Evolutionary conservation across 2,797 vertebrate genomes (phyloP), one percentile per base, ranked within the genome.

Genomic region (Pipistrellus pipistrellus): DNA sequence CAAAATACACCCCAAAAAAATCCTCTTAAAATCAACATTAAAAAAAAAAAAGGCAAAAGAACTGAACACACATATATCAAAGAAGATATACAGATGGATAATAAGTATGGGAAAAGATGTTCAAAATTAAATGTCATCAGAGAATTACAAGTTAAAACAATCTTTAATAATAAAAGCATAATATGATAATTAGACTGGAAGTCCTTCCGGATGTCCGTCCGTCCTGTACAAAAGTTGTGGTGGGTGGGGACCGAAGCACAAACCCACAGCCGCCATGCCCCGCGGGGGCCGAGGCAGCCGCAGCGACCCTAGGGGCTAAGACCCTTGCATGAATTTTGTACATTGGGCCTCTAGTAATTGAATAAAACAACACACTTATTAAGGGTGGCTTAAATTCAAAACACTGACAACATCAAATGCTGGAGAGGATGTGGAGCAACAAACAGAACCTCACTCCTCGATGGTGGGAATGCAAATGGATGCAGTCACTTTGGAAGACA

Each of bases 101-200:
- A 71, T 48, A 69, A 78, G 32, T 64, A 76, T 46, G 77, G 46
- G 25, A 51, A 71, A 92, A 85, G 64, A 78, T 78, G 41, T 14
- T 78, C 53, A 59, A 71, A 35, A 71, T 38, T 86, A 86, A 71
- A 78, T 12, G 3, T 48, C 48, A 68, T 83, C 30, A 83, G 38
- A n/a, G 48, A 88, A 93, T 57, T 66, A 8, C 46, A 87, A 91
- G 68, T 77, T 69, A 78, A 77, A 78, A 38, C n/a, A 78, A 69
- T 59, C 57, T 27, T 13, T 27, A 13, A 12, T 59, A 59, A 59
- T 59, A 30, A 59, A 27, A 59, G 57, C 11, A 5, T 59, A 27
- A 59, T 59, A 27, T 25, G 57, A 12, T 59, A 1, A 59, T 59
- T 59, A 27, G 57, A 12, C 57, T 12, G 25, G 57, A 27, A 25